Evolutionary conservation across 2,888 invertebrate species (phyloP).

Genomic region (Aproaerema taeniolella): DNA sequence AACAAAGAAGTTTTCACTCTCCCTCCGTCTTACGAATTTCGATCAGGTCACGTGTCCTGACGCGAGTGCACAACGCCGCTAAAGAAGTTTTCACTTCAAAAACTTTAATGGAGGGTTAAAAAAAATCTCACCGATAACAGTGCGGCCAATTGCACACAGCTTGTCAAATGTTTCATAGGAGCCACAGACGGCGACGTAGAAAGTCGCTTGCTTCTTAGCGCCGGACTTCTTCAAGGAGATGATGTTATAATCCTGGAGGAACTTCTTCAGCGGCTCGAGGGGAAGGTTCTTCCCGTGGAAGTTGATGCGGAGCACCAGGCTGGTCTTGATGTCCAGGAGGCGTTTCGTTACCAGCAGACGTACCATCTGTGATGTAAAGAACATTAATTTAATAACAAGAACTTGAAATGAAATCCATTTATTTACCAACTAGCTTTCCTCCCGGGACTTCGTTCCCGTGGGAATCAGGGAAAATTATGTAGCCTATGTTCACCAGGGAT

Average conservation of each 20-base stretch:
- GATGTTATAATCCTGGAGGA: constrained; percentile 28
- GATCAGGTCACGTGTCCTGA: too few species aligned
- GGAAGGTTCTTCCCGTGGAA: constrained; percentile 21
- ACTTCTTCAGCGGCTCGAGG: constrained; percentile 18
- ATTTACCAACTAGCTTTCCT: too few species aligned
- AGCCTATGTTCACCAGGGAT: too few species aligned
- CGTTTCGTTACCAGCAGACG: constrained; percentile 33
- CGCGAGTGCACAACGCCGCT: too few species aligned
- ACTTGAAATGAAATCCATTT: not conserved
- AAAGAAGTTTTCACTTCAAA: too few species aligned
- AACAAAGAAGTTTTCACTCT: too few species aligned
- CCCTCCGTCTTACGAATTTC: too few species aligned
- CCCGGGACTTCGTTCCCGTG: too few species aligned
- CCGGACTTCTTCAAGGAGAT: constrained; percentile 29
- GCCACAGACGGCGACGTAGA: constrained; percentile 22
- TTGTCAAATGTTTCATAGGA: constrained; percentile 29
- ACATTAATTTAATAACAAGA: constrained; percentile 15
- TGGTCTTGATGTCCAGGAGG: constrained; percentile 25
- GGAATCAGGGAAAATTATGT: too few species aligned
- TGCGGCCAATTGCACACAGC: constrained; percentile 18
- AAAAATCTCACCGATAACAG: not conserved
- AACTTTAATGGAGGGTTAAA: too few species aligned
- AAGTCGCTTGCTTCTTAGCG: not conserved
- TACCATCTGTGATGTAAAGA: too few species aligned
- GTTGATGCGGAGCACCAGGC: constrained; percentile 31